Conservation (phyloP, 1,140 invertebrate genomes). For the Drosophila micromelanica region DNA sequence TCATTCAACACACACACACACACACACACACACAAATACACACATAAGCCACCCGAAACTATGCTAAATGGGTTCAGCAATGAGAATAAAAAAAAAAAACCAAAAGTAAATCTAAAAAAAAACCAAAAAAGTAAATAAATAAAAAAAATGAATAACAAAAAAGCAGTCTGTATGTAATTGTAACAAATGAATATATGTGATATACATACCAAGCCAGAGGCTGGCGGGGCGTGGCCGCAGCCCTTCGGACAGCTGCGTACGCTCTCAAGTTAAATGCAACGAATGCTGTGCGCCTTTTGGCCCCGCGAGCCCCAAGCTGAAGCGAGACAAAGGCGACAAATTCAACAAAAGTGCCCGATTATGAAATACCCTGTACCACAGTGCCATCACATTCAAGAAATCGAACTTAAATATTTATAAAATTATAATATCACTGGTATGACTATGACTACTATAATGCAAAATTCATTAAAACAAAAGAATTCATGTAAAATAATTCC, state of each 20-base stretch:
- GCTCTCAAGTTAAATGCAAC: constrained; percentile 56
- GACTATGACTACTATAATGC: too few relatives aligned
- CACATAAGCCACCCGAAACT: constrained; percentile 42
- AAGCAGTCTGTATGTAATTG: constrained; percentile 67
- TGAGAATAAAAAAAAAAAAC: constrained; percentile 37
- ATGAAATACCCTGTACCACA: too few relatives aligned
- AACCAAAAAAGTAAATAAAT: neutral
- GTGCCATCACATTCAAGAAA: too few relatives aligned
- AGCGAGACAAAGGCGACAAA: constrained; percentile 35
- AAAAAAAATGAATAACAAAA: constrained; percentile 1
- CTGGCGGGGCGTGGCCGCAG: constrained; percentile 1
- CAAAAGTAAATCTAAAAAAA: constrained; percentile 30
- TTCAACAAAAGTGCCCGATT: neutral
- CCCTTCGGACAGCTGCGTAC: constrained; percentile 6
- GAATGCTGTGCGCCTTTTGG: constrained; percentile 67
- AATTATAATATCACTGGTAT: too few relatives aligned
- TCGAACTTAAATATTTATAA: too few relatives aligned
- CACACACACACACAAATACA: neutral
- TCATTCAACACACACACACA: neutral
- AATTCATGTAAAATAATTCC: too few relatives aligned
- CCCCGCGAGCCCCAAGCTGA: neutral
- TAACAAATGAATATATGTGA: constrained; percentile 77
- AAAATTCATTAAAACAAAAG: too few relatives aligned
- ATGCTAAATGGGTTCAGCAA: constrained; percentile 70
- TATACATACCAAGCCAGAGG: neutral